Evolutionary conservation across 2,888 invertebrate species (phyloP).

Genomic region (Sarcophaga subvicina): DNA sequence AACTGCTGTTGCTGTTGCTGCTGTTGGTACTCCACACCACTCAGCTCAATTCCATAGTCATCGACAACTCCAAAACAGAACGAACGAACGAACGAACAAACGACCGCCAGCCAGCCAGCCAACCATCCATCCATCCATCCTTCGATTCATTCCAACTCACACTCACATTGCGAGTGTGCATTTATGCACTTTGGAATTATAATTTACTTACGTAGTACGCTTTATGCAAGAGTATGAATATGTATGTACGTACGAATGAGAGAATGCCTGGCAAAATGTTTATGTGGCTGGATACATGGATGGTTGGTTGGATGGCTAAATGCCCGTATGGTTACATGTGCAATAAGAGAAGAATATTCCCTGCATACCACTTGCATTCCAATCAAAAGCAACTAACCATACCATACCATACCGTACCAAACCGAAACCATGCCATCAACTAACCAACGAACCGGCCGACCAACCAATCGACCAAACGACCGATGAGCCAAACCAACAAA

Average conservation of each 20-base stretch:
- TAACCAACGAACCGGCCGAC: constrained; percentile 19
- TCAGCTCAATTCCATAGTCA: constrained; percentile 31
- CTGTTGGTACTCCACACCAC: constrained; percentile 19
- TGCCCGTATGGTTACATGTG: constrained; percentile 36
- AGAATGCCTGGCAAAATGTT: not conserved
- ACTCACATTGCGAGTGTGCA: constrained; percentile 61
- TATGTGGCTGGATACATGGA: constrained; percentile 23
- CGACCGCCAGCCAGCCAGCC: not conserved
- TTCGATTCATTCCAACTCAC: constrained; percentile 47
- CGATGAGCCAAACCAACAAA: constrained; percentile 27
- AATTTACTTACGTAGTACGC: constrained; percentile 62
- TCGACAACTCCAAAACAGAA: constrained; percentile 40
- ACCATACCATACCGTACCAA: constrained; percentile 17
- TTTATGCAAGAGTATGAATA: constrained; percentile 35
- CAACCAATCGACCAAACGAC: constrained; percentile 34
- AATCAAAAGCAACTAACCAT: constrained; percentile 54
- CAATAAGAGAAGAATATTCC: constrained; percentile 51
- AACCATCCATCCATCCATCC: constrained; percentile 19
- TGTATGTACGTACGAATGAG: not conserved
- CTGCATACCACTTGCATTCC: constrained; percentile 64
- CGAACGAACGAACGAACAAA: not conserved
- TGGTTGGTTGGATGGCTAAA: constrained; percentile 23
- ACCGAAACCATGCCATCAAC: not conserved
- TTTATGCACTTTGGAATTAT: constrained; percentile 69
- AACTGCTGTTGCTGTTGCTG: constrained; percentile 52